Conservation (phyloP, 2,113 vertebrate species). For the Tapirus terrestris region DNA sequence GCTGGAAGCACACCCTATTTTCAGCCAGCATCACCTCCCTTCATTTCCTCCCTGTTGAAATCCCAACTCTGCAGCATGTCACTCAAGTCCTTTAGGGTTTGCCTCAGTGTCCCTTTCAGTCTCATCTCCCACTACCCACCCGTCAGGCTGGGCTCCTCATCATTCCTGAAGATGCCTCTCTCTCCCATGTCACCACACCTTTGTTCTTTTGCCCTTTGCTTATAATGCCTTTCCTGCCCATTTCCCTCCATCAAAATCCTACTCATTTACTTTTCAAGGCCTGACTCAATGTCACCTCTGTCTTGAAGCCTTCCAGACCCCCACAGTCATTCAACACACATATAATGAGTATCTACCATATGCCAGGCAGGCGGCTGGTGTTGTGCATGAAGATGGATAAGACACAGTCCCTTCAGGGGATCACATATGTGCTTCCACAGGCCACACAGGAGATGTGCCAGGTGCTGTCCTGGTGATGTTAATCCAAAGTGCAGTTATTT, state of each 20-base stretch:
- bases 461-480: background rate
- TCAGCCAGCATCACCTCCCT: background rate
- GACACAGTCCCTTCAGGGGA: background rate
- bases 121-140: accelerated
- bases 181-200: background rate
- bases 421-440: background rate
- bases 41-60: background rate
- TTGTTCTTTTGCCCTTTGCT: background rate
- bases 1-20: background rate
- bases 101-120: background rate
- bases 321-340: background rate
- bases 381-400: background rate
- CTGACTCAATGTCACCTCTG: background rate
- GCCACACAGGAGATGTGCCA: no score
- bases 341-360: background rate
- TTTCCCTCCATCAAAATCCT: background rate
- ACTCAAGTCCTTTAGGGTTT: background rate
- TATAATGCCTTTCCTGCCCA: background rate
- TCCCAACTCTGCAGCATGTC: background rate
- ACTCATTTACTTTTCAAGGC: background rate
- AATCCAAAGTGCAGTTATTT: background rate
- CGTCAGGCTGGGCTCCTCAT: background rate
- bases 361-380: background rate
- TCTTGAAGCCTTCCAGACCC: background rate
- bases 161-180: background rate